A percentile compares a stretch with the other conserved stretches of the same genome.
These are phyloP conservation scores for Caenorhabditis sulstoni DNA, from an alignment of 2,888 invertebrate species.

Conservation along the genomic window DNA sequence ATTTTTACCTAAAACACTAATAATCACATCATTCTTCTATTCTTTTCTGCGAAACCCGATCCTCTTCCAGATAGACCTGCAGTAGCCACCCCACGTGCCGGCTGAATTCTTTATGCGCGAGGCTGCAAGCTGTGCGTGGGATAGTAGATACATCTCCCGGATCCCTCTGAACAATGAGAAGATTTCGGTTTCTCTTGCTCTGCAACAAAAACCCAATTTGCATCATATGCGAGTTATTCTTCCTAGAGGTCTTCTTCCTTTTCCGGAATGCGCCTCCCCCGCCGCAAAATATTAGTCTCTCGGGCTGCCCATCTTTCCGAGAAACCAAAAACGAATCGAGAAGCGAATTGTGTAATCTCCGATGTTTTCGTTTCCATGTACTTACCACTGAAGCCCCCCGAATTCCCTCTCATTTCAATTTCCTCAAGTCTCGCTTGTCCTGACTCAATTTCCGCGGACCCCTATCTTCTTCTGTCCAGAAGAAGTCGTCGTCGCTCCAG, in stretches of 20 bases:
- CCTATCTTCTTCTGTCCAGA: slow-evolving; percentile 6
- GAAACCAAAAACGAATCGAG: too few relatives aligned
- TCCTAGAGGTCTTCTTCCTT: not conserved
- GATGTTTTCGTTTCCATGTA: slow-evolving; percentile 6
- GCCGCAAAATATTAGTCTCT: not conserved
- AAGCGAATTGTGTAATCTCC: slow-evolving; percentile 9
- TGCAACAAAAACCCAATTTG: slow-evolving; percentile 44
- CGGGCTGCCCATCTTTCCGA: not conserved
- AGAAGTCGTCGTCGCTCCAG: too few relatives aligned
- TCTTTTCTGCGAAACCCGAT: slow-evolving; percentile 27
- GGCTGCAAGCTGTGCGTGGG: slow-evolving; percentile 29
- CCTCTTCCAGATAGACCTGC: slow-evolving; percentile 16
- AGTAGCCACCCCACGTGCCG: slow-evolving; percentile 18
- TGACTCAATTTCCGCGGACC: slow-evolving; percentile 42
- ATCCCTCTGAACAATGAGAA: slow-evolving; percentile 30
- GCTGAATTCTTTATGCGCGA: slow-evolving; percentile 32
- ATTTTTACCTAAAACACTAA: slow-evolving; percentile 26
- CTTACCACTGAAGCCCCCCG: slow-evolving; percentile 1
- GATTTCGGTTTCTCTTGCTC: slow-evolving; percentile 6
- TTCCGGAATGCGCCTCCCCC: slow-evolving; percentile 2
- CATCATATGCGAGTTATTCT: slow-evolving; percentile 28
- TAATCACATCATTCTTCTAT: slow-evolving; percentile 38
- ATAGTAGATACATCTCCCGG: slow-evolving; percentile 34
- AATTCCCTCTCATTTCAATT: slow-evolving; percentile 31
- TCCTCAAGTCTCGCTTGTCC: slow-evolving; percentile 8